These are phyloP conservation scores for Notodonta dromedarius DNA, from an alignment of 2,888 invertebrate genomes.

Conservation along the genomic window DNA sequence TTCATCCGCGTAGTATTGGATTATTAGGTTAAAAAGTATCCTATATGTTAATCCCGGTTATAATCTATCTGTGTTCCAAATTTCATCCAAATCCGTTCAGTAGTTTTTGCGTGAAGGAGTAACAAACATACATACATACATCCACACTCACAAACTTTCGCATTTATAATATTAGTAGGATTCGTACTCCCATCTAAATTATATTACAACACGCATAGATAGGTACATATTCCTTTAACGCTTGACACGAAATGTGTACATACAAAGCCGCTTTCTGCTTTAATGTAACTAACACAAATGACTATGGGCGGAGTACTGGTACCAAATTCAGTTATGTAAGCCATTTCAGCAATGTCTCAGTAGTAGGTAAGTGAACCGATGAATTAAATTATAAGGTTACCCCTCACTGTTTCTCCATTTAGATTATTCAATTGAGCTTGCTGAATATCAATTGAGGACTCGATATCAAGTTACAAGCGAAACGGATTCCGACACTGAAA, in stretches of 20 bases:
- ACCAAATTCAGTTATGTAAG: conserved; percentile 58
- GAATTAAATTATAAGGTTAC: conserved; percentile 61
- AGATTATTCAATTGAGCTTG: conserved; percentile 57
- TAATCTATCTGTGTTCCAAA: too few relatives aligned
- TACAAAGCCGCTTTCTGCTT: conserved; percentile 4
- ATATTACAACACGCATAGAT: not conserved
- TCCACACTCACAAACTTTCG: too few relatives aligned
- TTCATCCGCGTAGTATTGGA: too few relatives aligned
- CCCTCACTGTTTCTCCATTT: conserved; percentile 48
- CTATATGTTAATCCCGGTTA: too few relatives aligned
- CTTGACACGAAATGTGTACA: not conserved
- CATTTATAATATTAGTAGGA: too few relatives aligned
- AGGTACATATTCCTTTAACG: not conserved
- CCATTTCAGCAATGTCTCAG: conserved; percentile 45
- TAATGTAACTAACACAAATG: conserved; percentile 26
- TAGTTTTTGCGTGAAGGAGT: too few relatives aligned
- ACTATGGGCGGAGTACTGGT: conserved; percentile 38
- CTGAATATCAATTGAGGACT: conserved; percentile 56
- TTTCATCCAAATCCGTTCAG: too few relatives aligned
- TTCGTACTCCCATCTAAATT: not conserved
- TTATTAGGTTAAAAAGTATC: too few relatives aligned
- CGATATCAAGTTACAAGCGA: conserved; percentile 44
- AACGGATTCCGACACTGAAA: conserved; percentile 43
- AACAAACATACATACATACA: too few relatives aligned
- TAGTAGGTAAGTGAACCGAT: conserved; percentile 48